phyloP scores from a whole-genome alignment of 2,113 vertebrate species.

The Mesitornis unicolor region DNA sequence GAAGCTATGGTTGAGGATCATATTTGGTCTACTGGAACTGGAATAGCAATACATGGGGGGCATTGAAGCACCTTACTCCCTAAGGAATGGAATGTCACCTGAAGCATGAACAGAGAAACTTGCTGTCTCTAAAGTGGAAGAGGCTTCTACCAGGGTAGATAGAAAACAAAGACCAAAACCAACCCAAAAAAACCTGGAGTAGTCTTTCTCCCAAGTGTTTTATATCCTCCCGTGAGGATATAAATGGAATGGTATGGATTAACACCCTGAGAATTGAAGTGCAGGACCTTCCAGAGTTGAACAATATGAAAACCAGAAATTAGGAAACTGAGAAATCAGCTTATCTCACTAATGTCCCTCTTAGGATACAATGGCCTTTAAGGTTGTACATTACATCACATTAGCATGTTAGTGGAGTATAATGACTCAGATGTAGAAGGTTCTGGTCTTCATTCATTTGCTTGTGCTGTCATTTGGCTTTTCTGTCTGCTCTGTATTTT shows the following conservation, averaged over 20 bases:
- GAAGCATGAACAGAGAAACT: background rate
- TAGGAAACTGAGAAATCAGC: background rate
- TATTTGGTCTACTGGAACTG: background rate
- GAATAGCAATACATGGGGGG: background rate
- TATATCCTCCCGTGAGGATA: background rate
- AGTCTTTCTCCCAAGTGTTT: background rate
- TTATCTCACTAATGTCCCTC: background rate
- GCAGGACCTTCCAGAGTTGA: background rate
- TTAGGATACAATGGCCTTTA: background rate
- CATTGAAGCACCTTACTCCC: background rate
- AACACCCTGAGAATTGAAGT: background rate
- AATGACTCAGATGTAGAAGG: background rate
- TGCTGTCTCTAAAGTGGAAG: background rate
- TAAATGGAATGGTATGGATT: background rate
- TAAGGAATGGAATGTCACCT: background rate
- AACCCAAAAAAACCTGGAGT: background rate
- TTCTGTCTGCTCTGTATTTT: background rate
- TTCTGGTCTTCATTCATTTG: background rate
- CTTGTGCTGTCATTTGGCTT: background rate
- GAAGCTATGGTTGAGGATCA: background rate
- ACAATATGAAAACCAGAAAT: background rate
- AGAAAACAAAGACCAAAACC: background rate
- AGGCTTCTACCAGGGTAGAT: background rate
- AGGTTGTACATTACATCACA: background rate
- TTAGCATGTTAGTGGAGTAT: background rate